phyloP scores from a whole-genome alignment of 35 echinoderm and acorn worm species.

The Eucidaris tribuloides region DNA sequence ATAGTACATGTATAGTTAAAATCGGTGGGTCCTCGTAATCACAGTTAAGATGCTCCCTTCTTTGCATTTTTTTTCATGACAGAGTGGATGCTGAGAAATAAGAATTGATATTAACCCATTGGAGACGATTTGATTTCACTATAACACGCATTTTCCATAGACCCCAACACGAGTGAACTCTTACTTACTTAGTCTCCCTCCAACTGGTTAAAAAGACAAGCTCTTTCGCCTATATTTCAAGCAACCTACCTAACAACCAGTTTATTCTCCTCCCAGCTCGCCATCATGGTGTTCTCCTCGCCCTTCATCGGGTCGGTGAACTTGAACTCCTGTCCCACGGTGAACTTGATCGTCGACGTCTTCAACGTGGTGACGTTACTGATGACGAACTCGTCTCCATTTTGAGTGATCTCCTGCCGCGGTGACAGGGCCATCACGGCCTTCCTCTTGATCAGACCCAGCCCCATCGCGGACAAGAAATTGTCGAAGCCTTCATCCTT shows the following conservation, averaged over 20 bases:
- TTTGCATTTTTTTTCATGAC: too few species aligned
- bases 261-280: background rate
- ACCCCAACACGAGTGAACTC: too few species aligned
- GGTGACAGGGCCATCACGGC: background rate
- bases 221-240: too few species aligned
- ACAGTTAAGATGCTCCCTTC: too few species aligned
- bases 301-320: background rate
- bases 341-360: background rate
- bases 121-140: too few species aligned
- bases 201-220: too few species aligned
- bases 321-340: background rate
- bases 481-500: conserved; percentile 19
- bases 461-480: background rate
- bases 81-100: too few species aligned
- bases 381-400: conserved; percentile 20
- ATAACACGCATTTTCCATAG: too few species aligned
- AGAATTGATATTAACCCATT: too few species aligned
- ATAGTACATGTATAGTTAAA: too few species aligned
- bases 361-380: conserved; percentile 4
- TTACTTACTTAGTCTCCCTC: too few species aligned
- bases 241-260: background rate
- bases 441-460: background rate
- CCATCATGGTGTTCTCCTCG: background rate
- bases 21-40: too few species aligned
- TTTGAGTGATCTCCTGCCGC: conserved; percentile 14